Evolutionary conservation across 2,888 invertebrate genomes (phyloP), one percentile per base, ranked within the genome.

Genomic region (Epinotia demarniana): DNA sequence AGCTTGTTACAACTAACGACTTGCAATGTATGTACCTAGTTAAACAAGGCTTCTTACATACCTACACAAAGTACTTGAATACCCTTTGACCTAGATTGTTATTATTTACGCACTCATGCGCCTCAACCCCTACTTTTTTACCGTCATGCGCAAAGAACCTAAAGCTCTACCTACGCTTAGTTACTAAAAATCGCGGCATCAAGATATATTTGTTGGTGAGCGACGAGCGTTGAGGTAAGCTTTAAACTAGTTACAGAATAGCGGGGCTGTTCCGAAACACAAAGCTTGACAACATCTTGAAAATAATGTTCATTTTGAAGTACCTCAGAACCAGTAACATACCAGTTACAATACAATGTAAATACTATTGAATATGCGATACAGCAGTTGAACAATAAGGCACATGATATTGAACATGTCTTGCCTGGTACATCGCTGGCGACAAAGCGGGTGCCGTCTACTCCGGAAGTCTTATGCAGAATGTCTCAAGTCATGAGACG

Each of bases 391-490:
- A 69, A 69, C 69, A 69, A 60, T 60, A 58, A 60, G 46, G 58
- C 19, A 60, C 58, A 69, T 46, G 16, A 18, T 58, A 69, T 69
- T 69, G 69, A 60, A 27, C 46, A 60, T 58, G 58, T 60, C 58
- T 46, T 46, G 43, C 27, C 43, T n/a, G 23, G 23, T 60, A 60
- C 46, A 46, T 46, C 58, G n/a, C 60, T 16, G 57, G 68, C 58
- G 69, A 60, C 69, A 69, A 60, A 60, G 69, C 69, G 43, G 13
- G 39, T 69, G 68, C 58, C 69, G 69, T 69, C 69, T 58, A 69
- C 69, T 69, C 58, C 69, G 69, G 69, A 69, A 58, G 58, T 69
- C 69, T 60, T 69, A 16, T 58, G 23, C 69, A 68, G 33, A 13
- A 46, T 46, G 43, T 46, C 16, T 23, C 58, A 43, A 58, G 58